A percentile compares a stretch with the other conserved stretches of the same genome.
phyloP scores from a whole-genome alignment of 2,888 invertebrate genomes.

The Lasioglossum marginatum region DNA sequence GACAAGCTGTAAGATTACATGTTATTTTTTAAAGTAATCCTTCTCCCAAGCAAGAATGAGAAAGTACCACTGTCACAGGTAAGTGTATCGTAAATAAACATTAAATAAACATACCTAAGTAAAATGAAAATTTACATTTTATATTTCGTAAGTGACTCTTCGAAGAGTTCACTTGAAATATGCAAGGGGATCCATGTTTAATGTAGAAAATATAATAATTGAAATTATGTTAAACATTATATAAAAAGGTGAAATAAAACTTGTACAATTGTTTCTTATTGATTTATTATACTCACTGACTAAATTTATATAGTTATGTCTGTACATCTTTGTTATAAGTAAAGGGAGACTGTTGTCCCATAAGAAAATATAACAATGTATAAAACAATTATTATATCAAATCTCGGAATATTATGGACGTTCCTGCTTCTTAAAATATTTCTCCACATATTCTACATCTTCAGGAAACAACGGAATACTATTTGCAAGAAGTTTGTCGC shows the following conservation, averaged over 20 bases:
- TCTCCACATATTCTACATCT: constrained; percentile 86
- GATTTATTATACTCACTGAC: constrained; percentile 55
- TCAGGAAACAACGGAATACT: constrained; percentile 85
- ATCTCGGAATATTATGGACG: constrained; percentile 72
- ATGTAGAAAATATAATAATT: constrained; percentile 12
- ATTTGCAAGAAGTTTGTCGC: constrained; percentile 87
- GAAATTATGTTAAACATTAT: background rate
- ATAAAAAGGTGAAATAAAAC: constrained; percentile 47
- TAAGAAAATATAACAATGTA: background rate
- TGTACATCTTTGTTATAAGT: constrained; percentile 46
- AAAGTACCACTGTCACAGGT: constrained; percentile 38
- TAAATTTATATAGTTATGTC: constrained; percentile 52
- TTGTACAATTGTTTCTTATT: constrained; percentile 34
- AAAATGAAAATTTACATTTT: background rate
- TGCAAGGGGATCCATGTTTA: background rate
- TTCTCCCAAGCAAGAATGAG: constrained; percentile 41
- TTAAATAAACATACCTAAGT: background rate
- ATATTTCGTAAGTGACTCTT: background rate
- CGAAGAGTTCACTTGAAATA: background rate
- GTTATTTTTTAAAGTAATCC: constrained; percentile 41
- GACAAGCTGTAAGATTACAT: constrained; percentile 26
- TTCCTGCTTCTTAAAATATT: constrained; percentile 87
- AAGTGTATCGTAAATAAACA: constrained; percentile 17
- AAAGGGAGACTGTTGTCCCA: background rate
- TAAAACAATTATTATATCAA: background rate